Evolutionary conservation across 2,113 vertebrate species (phyloP).

Genomic region (Proteles cristata): DNA sequence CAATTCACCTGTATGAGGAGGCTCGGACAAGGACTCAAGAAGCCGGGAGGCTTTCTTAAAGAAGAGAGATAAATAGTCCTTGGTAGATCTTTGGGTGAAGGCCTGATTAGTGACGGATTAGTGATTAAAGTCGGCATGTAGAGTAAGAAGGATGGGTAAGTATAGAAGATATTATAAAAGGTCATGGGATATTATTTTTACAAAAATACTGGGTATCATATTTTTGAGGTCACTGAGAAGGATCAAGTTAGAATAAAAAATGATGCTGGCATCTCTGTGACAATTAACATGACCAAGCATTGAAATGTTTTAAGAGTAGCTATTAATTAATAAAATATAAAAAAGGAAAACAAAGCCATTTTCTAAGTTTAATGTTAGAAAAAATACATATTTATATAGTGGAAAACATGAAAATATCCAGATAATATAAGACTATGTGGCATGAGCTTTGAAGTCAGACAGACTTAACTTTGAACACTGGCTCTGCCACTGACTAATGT

Average conservation of each 20-base stretch:
- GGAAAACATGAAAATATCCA: neutral
- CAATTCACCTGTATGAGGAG: neutral
- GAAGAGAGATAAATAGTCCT: neutral
- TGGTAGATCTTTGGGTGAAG: neutral
- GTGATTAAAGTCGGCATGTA: neutral
- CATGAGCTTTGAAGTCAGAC: neutral
- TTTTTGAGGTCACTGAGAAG: neutral
- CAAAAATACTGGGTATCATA: neutral
- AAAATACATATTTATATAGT: neutral
- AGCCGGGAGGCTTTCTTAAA: neutral
- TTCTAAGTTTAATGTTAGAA: neutral
- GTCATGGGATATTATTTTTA: neutral
- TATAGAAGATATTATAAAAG: neutral
- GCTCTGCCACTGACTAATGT: neutral
- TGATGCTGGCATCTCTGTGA: neutral
- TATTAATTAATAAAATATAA: neutral
- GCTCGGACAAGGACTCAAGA: neutral
- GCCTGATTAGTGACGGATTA: neutral
- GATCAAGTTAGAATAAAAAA: neutral
- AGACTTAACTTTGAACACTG: neutral
- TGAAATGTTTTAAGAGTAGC: neutral
- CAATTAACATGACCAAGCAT: neutral
- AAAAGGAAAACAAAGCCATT: neutral
- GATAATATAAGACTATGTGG: neutral
- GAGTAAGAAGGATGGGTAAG: neutral